Conservation (phyloP, 2,797 vertebrate species). For the Gila robusta region DNA sequence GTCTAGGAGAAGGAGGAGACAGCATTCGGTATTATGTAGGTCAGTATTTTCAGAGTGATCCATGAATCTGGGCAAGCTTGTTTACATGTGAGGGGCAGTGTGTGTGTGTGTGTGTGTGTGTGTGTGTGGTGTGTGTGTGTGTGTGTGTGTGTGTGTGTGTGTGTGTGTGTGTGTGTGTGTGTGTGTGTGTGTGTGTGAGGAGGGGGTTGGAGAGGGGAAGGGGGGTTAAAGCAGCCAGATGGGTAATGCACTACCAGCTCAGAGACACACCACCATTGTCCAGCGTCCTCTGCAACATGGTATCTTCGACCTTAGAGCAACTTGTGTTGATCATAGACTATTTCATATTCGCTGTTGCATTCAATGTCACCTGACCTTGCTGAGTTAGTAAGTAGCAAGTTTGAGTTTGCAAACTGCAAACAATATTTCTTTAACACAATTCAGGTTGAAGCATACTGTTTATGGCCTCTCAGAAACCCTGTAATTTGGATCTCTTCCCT, state of each 20-base stretch:
- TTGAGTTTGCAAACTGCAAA: background rate
- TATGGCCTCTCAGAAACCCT: background rate
- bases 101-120: conserved; percentile 66
- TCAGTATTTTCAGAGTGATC: conserved; percentile 79
- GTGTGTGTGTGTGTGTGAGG: conserved; percentile 65
- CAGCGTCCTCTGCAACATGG: conserved; percentile 19
- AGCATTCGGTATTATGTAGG: conserved; percentile 77
- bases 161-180: conserved; percentile 66
- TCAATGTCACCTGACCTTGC: background rate
- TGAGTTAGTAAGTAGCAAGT: background rate
- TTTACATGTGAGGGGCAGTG: conserved; percentile 75
- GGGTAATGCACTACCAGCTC: conserved; percentile 39
- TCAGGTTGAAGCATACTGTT: background rate
- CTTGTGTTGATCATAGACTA: background rate
- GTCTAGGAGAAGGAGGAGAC: conserved; percentile 66
- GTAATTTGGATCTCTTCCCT: background rate
- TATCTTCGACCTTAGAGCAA: background rate
- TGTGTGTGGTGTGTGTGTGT: conserved; percentile 60
- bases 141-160: conserved; percentile 66
- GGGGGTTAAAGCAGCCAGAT: conserved; percentile 52
- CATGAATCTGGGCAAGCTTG: conserved; percentile 76
- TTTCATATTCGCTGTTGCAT: background rate
- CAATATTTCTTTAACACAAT: background rate
- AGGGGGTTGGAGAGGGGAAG: background rate
- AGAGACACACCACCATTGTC: conserved; percentile 9